These are phyloP conservation scores for Nansenia antarctica DNA, from an alignment of 2,113 vertebrate species.

Conservation along the genomic window DNA sequence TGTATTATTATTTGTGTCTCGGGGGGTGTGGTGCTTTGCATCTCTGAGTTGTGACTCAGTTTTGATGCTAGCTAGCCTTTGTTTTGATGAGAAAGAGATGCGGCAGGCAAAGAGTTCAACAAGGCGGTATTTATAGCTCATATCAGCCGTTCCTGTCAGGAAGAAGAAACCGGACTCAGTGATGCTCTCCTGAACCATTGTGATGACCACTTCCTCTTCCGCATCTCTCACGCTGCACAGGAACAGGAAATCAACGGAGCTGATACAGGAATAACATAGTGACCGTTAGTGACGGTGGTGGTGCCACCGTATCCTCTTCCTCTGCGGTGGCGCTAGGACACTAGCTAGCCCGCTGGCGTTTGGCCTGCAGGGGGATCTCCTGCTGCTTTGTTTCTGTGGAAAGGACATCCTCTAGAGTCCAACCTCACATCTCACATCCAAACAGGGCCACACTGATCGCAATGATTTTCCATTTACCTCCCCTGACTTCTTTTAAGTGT, in stretches of 20 bases:
- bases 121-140: neutral
- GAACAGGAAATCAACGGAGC: neutral
- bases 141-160: neutral
- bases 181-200: conserved; percentile 1
- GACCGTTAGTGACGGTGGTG: neutral
- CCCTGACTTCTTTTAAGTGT: neutral
- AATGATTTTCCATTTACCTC: neutral
- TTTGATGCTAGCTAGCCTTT: too few relatives aligned
- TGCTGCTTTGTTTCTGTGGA: too few relatives aligned
- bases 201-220: neutral
- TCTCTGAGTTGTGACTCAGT: too few relatives aligned
- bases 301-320: neutral
- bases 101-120: neutral
- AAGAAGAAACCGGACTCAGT: neutral
- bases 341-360: too few relatives aligned
- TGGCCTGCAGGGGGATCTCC: too few relatives aligned
- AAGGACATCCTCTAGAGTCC: too few relatives aligned
- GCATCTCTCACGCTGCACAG: neutral
- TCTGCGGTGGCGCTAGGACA: too few relatives aligned
- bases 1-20: too few relatives aligned
- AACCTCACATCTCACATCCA: too few relatives aligned
- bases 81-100: too few relatives aligned
- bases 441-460: neutral
- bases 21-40: too few relatives aligned
- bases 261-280: neutral